Evolutionary conservation across 2,113 vertebrate genomes (phyloP).

Genomic region (Hemiscyllium ocellatum): DNA sequence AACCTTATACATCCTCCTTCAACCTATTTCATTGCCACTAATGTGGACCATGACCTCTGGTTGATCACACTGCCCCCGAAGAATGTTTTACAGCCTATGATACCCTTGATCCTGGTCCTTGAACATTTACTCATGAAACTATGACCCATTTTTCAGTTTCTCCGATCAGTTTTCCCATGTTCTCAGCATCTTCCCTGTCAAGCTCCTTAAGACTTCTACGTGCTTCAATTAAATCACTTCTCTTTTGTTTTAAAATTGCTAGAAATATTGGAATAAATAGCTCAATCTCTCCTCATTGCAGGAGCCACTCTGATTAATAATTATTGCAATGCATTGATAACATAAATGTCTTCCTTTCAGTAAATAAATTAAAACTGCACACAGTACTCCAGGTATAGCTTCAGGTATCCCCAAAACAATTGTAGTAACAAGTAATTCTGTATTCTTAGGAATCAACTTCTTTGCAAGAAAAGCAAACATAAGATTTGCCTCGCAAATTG

Average conservation of each 20-base stretch:
- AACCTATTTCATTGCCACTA: no score
- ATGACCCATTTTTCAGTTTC: not conserved
- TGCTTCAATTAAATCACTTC: not conserved
- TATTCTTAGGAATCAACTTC: not conserved
- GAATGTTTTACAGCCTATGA: no score
- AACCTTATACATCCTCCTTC: no score
- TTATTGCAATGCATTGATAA: not conserved
- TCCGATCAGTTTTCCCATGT: not conserved
- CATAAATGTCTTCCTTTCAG: not conserved
- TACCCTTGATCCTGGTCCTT: no score
- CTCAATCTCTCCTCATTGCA: not conserved
- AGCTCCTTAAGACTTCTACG: not conserved
- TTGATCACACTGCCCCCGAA: no score
- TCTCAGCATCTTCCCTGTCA: not conserved
- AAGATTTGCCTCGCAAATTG: not conserved
- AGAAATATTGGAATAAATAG: no score
- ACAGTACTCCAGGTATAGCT: not conserved
- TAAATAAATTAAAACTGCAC: not conserved
- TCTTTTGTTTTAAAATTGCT: not conserved
- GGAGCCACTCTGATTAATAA: not conserved
- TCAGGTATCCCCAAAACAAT: not conserved
- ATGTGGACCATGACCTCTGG: no score
- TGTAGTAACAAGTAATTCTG: not conserved
- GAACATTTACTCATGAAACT: not conserved
- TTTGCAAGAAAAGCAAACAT: not conserved